Evolutionary conservation across 2,888 invertebrate genomes (phyloP).

Genomic region (Tachina grossa): DNA sequence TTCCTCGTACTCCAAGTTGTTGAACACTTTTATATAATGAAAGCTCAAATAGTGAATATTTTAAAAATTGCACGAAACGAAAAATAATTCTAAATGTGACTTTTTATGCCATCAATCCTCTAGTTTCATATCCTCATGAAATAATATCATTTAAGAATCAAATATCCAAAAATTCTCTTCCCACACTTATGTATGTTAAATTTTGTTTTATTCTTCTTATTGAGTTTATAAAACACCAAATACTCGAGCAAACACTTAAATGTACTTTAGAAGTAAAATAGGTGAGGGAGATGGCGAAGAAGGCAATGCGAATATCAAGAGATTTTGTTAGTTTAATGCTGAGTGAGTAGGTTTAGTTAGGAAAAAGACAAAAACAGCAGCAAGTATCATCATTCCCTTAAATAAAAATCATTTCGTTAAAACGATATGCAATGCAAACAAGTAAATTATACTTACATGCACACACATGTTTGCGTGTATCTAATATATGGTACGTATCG

Average conservation of each 20-base stretch:
- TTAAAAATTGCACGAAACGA: no score
- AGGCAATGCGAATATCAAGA: background rate
- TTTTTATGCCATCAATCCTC: background rate
- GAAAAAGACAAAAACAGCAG: constrained; percentile 2
- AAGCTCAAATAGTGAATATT: no score
- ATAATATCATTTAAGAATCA: background rate
- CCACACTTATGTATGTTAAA: background rate
- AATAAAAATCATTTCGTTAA: constrained; percentile 63
- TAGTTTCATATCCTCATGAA: constrained; percentile 11
- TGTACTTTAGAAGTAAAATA: background rate
- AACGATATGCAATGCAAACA: constrained; percentile 60
- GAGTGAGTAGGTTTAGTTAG: constrained; percentile 18
- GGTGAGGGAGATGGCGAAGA: background rate
- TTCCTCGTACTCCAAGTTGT: no score
- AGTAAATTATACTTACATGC: constrained; percentile 51
- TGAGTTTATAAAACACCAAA: background rate
- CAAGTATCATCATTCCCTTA: constrained; percentile 47
- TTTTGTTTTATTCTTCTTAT: background rate
- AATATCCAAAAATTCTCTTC: constrained; percentile 29
- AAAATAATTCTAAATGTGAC: background rate
- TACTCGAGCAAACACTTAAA: background rate
- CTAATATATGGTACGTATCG: no score
- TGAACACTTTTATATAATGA: no score
- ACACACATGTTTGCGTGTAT: background rate
- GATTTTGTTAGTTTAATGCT: constrained; percentile 25